Conservation (phyloP, 2,888 invertebrate genomes). For the Hirtodrosophila confusa region DNA sequence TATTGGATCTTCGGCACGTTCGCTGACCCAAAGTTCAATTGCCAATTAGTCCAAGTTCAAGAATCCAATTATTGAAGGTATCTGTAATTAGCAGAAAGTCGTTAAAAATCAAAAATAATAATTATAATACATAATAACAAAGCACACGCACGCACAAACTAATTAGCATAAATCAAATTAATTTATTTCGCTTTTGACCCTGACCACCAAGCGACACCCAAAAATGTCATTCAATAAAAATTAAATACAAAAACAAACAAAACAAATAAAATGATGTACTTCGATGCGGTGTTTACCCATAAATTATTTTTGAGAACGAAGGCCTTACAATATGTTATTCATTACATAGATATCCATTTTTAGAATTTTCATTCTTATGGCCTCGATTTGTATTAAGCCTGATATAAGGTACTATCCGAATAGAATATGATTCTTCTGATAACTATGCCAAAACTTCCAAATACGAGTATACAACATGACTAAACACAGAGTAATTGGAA, state of each 20-base stretch:
- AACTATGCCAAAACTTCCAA: too few relatives aligned
- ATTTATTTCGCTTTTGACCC: conserved; percentile 45
- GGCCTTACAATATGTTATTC: too few relatives aligned
- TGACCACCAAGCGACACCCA: conserved; percentile 26
- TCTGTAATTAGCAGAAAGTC: conserved; percentile 67
- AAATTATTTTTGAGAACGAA: too few relatives aligned
- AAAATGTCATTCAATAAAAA: conserved; percentile 21
- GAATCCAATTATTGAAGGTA: conserved; percentile 81
- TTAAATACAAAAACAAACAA: background rate
- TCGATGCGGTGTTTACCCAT: too few relatives aligned
- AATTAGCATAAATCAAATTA: conserved; percentile 66
- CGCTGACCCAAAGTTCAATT: conserved; percentile 28
- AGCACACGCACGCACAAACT: conserved; percentile 30
- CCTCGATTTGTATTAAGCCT: too few relatives aligned
- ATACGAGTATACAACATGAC: too few relatives aligned
- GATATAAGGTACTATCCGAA: too few relatives aligned
- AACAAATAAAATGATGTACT: background rate
- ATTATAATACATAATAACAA: conserved; percentile 24
- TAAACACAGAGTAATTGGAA: too few relatives aligned
- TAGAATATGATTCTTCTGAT: too few relatives aligned
- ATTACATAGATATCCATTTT: too few relatives aligned
- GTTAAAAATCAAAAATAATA: conserved; percentile 28
- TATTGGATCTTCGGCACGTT: conserved; percentile 29
- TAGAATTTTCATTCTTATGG: too few relatives aligned
- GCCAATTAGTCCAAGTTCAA: conserved; percentile 79